phyloP scores from a whole-genome alignment of 2,888 invertebrate species.

The Cremastinae sp. region DNA sequence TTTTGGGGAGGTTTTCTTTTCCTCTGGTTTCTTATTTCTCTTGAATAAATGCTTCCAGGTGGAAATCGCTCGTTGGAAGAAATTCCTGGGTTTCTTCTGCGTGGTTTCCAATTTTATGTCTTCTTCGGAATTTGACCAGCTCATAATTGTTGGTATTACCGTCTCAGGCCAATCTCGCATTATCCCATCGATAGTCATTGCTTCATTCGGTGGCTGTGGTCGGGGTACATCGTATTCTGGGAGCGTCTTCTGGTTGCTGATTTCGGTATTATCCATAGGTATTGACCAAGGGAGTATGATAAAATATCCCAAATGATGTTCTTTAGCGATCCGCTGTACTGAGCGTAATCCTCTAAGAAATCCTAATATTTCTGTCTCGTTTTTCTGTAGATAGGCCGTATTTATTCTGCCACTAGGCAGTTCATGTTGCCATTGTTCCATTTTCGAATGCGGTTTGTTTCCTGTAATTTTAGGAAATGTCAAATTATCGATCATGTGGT shows the following conservation, averaged over 20 bases:
- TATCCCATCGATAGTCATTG: not conserved
- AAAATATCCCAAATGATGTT: not conserved
- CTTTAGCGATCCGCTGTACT: not conserved
- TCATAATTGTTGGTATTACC: not conserved
- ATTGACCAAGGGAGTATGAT: conserved; percentile 7
- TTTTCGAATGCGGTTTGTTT: not conserved
- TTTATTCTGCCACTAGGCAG: not conserved
- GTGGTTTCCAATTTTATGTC: not conserved
- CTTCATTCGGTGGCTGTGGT: not conserved
- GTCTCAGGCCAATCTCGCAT: not conserved
- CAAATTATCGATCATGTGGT: not conserved
- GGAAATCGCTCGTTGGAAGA: not conserved
- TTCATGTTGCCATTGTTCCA: not conserved
- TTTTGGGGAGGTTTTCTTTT: not conserved
- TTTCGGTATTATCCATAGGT: not conserved
- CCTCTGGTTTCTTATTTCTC: not conserved
- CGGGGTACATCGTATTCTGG: not conserved
- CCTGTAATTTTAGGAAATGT: not conserved
- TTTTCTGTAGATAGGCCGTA: not conserved
- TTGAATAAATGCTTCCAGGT: not conserved
- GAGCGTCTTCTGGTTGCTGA: too few species aligned
- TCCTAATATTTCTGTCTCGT: not conserved
- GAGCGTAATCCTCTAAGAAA: conserved; percentile 5
- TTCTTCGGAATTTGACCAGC: not conserved
- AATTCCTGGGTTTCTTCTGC: not conserved